Evolutionary conservation across 2,113 vertebrate species (phyloP), one percentile per base, ranked within the genome.

Genomic region (Odontophorus gujanensis): DNA sequence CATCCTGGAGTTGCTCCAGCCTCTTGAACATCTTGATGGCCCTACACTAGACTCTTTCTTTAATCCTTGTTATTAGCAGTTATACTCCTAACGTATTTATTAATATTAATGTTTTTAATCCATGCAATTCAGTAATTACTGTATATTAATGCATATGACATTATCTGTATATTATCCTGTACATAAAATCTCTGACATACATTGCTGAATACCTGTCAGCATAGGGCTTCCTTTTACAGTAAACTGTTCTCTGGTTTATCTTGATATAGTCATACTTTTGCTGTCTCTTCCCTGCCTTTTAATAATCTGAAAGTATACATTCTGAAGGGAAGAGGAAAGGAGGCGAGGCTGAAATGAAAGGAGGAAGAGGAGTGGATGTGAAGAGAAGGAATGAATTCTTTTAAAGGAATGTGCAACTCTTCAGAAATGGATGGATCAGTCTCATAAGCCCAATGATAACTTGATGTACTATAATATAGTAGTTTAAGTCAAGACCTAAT

Each of bases 351-450:
- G 24, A 21, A 30, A 47, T 2, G 25, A 6, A 17, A 47, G n/a
- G n/a, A 48, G 36, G 20, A 19, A n/a, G 55, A n/a, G 19, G 19
- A n/a, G 55, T 20, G 32, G 32, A 30, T 32, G n/a, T 17, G 36
- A 20, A 32, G 21, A 45, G 65, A 13, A 21, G 20, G 40, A 61
- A 2, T 16, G 43, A 79, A 47, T 15, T 51, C 22, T 62, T 61
- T 58, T 78, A 40, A 38, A 53, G 62, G 81, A 89, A 63, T 42
- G 9, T 14, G 22, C 7, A 65, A 30, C 18, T 67, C 5, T 48
- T 9, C 14, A 76, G n/a, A 72, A 80, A 26, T 6, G 11, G 5
- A 36, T 18, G 16, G 11, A 73, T 50, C 0, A 0, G 1, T 43
- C 65, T n/a, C 88, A 2, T 92, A 71, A 19, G 42, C 22, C 12